These are phyloP conservation scores for Tinamus guttatus DNA, from an alignment of 2,113 vertebrate species.

Conservation along the genomic window DNA sequence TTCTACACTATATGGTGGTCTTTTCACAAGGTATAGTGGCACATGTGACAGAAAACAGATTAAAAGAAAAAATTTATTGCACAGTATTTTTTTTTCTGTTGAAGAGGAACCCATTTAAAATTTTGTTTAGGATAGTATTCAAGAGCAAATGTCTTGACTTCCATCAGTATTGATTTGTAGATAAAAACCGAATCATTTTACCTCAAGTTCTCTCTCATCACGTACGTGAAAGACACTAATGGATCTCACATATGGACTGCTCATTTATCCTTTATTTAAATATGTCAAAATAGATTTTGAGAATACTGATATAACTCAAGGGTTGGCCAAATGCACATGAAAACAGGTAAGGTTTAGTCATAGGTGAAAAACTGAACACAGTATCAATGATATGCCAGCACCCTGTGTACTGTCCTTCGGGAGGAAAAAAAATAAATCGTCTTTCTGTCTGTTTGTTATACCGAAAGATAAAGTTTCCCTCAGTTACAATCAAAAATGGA, in stretches of 20 bases:
- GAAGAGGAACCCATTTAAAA: not conserved
- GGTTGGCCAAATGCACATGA: not conserved
- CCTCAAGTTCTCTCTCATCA: not conserved
- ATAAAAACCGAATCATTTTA: not conserved
- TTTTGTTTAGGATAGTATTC: not conserved
- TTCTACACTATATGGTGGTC: not conserved
- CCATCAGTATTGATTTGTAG: not conserved
- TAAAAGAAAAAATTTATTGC: not conserved
- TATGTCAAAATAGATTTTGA: not conserved
- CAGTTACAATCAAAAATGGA: not conserved
- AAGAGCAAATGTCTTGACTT: not conserved
- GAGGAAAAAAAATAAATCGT: not conserved
- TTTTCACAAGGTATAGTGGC: not conserved
- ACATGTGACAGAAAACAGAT: not conserved
- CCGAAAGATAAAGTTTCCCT: not conserved
- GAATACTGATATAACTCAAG: not conserved
- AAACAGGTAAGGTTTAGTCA: conserved; percentile 30
- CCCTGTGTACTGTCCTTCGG: not conserved
- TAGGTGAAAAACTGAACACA: conserved; percentile 34
- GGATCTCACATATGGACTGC: not conserved
- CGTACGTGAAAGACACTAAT: not conserved
- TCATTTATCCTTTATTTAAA: not conserved
- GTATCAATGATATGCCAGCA: conserved; percentile 29
- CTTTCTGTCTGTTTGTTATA: not conserved
- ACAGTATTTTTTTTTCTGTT: not conserved